Evolutionary conservation across 2,888 invertebrate genomes (phyloP).

Genomic region (Nemapogon koenigi): DNA sequence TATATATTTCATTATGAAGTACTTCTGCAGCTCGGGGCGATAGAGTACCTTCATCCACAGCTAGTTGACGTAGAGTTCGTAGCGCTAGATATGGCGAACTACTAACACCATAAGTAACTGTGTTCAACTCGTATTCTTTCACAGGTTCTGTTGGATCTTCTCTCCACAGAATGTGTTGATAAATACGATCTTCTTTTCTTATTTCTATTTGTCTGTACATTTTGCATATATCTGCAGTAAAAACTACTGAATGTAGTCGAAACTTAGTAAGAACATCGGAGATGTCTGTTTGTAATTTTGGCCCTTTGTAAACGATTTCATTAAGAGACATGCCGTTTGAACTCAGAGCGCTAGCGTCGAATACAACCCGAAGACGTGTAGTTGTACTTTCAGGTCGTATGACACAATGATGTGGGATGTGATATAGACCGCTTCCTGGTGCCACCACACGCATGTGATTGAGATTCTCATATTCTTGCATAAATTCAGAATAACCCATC

Average conservation of each 20-base stretch:
- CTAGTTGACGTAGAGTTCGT: conserved; percentile 8
- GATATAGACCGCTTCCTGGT: background rate
- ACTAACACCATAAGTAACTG: too few species aligned
- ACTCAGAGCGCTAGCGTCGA: conserved; percentile 9
- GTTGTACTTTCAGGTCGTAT: conserved; percentile 6
- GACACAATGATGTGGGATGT: conserved; percentile 12
- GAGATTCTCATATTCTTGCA: conserved; percentile 10
- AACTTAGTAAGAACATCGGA: too few species aligned
- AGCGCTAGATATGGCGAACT: too few species aligned
- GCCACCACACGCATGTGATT: conserved; percentile 12
- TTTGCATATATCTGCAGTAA: conserved; percentile 8
- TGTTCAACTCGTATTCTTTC: conserved; percentile 7
- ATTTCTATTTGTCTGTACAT: conserved; percentile 10
- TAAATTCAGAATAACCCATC: conserved; percentile 7
- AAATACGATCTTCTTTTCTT: conserved; percentile 2
- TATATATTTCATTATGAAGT: conserved; percentile 1
- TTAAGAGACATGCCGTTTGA: too few species aligned
- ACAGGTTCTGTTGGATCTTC: conserved; percentile 2
- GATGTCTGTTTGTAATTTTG: too few species aligned
- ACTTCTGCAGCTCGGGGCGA: background rate
- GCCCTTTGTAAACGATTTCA: too few species aligned
- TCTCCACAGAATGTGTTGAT: conserved; percentile 9
- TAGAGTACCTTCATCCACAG: background rate
- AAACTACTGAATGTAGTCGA: conserved; percentile 1
- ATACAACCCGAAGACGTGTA: conserved; percentile 12